phyloP scores from a whole-genome alignment of 2,797 vertebrate species.

The Gallinago nigripennis region DNA sequence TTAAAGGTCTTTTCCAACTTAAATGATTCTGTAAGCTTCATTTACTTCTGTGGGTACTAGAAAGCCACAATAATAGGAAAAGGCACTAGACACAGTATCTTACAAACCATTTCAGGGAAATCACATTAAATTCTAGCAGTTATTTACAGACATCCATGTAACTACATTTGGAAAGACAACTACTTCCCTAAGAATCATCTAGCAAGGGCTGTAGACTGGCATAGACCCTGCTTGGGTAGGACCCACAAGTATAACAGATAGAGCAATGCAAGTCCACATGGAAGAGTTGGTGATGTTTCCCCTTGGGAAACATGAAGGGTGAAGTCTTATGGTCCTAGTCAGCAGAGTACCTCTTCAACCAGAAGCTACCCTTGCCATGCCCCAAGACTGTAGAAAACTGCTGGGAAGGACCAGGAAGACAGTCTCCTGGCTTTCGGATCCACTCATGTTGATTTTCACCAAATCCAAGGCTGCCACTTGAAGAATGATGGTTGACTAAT shows the following conservation, averaged over 20 bases:
- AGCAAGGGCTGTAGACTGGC: not conserved
- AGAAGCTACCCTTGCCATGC: not conserved
- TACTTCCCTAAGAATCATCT: not conserved
- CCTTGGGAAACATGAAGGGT: not conserved
- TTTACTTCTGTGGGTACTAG: not conserved
- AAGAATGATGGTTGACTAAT: not conserved
- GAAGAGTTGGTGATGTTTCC: not conserved
- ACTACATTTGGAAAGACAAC: not conserved
- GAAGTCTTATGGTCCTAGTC: not conserved
- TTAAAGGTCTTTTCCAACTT: not conserved
- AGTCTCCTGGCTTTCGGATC: not conserved
- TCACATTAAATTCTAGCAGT: not conserved
- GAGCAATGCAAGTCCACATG: not conserved
- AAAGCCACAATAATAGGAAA: not conserved
- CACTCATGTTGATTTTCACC: not conserved
- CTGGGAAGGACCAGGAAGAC: not conserved
- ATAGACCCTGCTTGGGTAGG: not conserved
- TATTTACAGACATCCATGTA: not conserved
- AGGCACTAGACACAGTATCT: not conserved
- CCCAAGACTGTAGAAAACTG: no score
- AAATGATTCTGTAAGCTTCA: not conserved
- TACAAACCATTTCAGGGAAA: not conserved
- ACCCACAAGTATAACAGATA: not conserved
- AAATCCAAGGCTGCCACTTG: not conserved
- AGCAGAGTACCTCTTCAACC: not conserved